Conservation (phyloP, 1,140 invertebrate species). For the Ceratosolen solmsi region DNA sequence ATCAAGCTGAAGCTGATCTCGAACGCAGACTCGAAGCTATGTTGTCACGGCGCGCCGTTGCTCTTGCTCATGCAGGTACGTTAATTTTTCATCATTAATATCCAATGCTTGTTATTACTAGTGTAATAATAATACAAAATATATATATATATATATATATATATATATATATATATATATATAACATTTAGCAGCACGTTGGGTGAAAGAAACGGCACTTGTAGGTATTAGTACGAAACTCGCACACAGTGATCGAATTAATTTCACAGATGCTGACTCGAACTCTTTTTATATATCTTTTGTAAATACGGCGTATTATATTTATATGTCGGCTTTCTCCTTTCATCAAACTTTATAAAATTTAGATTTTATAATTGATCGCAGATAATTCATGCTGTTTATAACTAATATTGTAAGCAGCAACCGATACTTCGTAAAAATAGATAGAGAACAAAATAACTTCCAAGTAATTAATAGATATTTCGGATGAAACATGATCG, state of each 20-base stretch:
- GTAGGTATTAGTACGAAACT: not conserved
- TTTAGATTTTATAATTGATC: too few relatives aligned
- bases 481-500: too few relatives aligned
- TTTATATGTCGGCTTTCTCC: not conserved
- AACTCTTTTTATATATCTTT: not conserved
- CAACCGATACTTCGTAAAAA: too few relatives aligned
- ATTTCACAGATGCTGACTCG: not conserved
- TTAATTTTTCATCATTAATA: not conserved
- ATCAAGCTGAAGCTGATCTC: constrained; percentile 86
- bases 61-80: constrained; percentile 81
- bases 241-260: not conserved
- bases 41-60: constrained; percentile 86
- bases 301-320: not conserved
- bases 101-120: not conserved
- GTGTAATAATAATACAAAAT: not conserved
- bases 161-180: not conserved
- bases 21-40: constrained; percentile 89
- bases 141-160: not conserved
- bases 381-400: too few relatives aligned
- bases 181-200: not conserved
- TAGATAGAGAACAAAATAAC: too few relatives aligned
- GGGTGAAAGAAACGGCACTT: not conserved
- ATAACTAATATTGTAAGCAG: too few relatives aligned
- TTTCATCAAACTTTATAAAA: not conserved
- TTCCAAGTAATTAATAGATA: too few relatives aligned